Evolutionary conservation across 2,888 invertebrate species (phyloP), one percentile per base, ranked within the genome.

Genomic region (Amphipyra tragopoginis): DNA sequence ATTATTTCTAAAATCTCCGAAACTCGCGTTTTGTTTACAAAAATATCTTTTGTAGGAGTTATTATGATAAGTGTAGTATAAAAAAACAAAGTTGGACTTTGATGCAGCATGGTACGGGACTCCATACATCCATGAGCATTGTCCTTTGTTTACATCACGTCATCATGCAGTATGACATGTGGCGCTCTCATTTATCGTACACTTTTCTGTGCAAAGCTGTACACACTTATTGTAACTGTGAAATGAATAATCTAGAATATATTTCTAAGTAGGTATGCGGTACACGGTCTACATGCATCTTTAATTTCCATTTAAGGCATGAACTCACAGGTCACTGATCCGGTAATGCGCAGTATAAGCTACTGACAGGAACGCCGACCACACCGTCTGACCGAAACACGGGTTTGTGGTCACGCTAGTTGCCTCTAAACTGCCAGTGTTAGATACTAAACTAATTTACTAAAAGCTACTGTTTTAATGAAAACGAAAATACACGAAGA

Each of bases 301-400:
- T 26, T 26, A 5, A 11, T 34, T 36, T 34, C 15, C 15, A 36
- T 48, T 34, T 10, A 48, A 70, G 33, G 64, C 26, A 50, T 42
- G 36, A 47, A 47, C 39, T 48, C 47, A 36, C 21, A 26, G 53
- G 47, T 67, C 51, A 63, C 60, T 72, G 59, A 63, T 56, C 63
- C 50, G 42, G 34, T 26, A 59, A 53, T n/a, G 42, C 33, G 34
- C 40, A 40, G 40, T 51, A 59, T 26, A 48, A 60, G 33, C 40
- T 14, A 33, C 38, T 53, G 48, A 51, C 51, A 57, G 47, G 33
- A 47, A 38, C 44, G 26, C 14, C 6, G 11, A 45, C 63, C 54
- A 44, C 67, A 48, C 26, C 26, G 21, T 59, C 50, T 59, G 21
- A 53, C 58, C 55, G 10, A 10, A 56, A 44, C 40, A 69, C 51